Conservation (phyloP, 2,888 invertebrate genomes). For the Caenorhabditis panamensis region DNA sequence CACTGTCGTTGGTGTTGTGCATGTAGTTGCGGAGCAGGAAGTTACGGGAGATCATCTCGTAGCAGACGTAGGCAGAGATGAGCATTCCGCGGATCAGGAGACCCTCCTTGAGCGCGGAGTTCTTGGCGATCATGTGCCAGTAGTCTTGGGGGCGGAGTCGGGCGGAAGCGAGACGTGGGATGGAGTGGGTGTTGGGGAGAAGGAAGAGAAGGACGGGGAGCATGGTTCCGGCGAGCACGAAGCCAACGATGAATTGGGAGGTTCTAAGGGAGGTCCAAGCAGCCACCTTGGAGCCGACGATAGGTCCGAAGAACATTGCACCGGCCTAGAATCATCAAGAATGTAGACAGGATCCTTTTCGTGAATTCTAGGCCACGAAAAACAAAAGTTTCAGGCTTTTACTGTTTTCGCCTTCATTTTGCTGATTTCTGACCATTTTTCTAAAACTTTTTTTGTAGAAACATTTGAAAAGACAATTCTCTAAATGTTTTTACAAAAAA, state of each 20-base stretch:
- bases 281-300: conserved; percentile 79
- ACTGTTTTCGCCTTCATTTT: no score
- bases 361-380: no score
- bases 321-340: conserved; percentile 64
- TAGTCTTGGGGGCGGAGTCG: conserved; percentile 80
- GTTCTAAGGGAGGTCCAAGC: conserved; percentile 77
- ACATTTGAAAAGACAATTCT: no score
- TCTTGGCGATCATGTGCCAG: conserved; percentile 78
- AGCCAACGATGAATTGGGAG: conserved; percentile 75
- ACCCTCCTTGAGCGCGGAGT: conserved; percentile 73
- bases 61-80: conserved; percentile 80
- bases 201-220: conserved; percentile 77
- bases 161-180: conserved; percentile 79
- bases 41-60: conserved; percentile 81
- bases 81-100: conserved; percentile 77
- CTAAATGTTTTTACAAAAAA: no score
- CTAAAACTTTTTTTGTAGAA: no score
- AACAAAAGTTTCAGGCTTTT: neutral
- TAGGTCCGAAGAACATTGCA: conserved; percentile 78
- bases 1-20: conserved; percentile 79
- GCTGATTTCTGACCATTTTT: no score
- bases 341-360: neutral
- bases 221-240: conserved; percentile 72
- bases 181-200: conserved; percentile 80
- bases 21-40: conserved; percentile 80